Evolutionary conservation across 2,888 invertebrate species (phyloP).

Genomic region (Rhagonycha fulva): DNA sequence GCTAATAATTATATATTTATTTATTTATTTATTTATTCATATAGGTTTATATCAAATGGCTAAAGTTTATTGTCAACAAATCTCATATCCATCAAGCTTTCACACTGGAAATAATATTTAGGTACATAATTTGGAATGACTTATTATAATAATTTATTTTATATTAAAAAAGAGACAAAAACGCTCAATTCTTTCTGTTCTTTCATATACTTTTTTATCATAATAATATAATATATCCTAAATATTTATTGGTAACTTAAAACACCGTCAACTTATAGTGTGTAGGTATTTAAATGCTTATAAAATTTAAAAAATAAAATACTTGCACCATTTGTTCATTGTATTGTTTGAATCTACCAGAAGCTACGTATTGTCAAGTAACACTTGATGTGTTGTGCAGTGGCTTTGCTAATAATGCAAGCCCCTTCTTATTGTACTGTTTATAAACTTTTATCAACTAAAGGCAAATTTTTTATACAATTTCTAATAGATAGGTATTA

Average conservation of each 20-base stretch:
- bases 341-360: conserved; percentile 53
- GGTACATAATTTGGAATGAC: conserved; percentile 58
- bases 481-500: conserved; percentile 33
- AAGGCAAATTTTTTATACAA: conserved; percentile 43
- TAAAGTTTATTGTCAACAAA: conserved; percentile 57
- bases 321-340: conserved; percentile 58
- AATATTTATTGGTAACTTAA: conserved; percentile 47
- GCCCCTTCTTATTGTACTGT: conserved; percentile 50
- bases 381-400: conserved; percentile 50
- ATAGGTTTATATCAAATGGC: conserved; percentile 54
- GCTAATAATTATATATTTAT: conserved; percentile 46
- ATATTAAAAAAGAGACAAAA: not conserved
- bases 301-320: conserved; percentile 48
- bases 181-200: not conserved
- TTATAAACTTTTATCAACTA: conserved; percentile 43
- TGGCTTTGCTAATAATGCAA: conserved; percentile 43
- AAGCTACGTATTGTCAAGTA: conserved; percentile 57
- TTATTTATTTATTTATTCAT: conserved; percentile 32
- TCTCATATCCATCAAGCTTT: conserved; percentile 51
- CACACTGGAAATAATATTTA: conserved; percentile 53
- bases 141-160: conserved; percentile 26
- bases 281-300: conserved; percentile 51
- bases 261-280: conserved; percentile 47
- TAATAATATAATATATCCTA: conserved; percentile 35
- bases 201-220: conserved; percentile 40